Evolutionary conservation across 2,888 invertebrate genomes (phyloP).

Genomic region (Sepioteuthis lessoniana): DNA sequence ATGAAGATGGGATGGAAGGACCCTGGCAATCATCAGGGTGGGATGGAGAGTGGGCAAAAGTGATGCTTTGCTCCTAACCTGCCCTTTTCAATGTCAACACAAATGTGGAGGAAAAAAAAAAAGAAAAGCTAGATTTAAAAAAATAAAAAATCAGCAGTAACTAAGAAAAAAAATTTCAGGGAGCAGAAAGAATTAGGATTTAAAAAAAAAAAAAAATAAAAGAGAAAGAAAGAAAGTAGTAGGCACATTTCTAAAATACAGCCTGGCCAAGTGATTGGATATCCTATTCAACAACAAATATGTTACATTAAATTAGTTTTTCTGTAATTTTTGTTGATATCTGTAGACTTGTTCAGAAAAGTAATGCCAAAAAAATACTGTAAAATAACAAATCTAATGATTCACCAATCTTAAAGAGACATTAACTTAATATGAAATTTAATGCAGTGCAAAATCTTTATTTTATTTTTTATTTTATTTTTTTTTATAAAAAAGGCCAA

Average conservation of each 20-base stretch:
- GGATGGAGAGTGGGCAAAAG: constrained; percentile 33
- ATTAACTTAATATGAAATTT: not conserved
- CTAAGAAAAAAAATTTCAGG: not conserved
- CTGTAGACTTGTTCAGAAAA: not conserved
- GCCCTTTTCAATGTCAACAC: not conserved
- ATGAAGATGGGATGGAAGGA: not conserved
- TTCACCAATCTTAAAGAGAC: not conserved
- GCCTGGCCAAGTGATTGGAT: not conserved
- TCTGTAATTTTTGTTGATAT: not conserved
- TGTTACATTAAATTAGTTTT: not conserved
- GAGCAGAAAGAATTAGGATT: not conserved
- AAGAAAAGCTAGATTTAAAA: too few relatives aligned
- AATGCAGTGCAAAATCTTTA: not conserved
- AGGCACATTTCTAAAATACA: not conserved
- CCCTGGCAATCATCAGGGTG: not conserved
- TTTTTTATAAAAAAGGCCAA: not conserved
- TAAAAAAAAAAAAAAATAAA: not conserved
- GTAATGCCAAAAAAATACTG: not conserved
- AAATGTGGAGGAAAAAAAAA: not conserved
- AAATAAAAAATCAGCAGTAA: not conserved
- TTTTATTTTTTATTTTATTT: not conserved
- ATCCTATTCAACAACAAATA: not conserved
- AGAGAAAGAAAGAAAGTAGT: too few relatives aligned
- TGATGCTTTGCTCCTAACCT: not conserved
- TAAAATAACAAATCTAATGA: not conserved